Evolutionary conservation across 2,888 invertebrate genomes (phyloP), one percentile per base, ranked within the genome.

Genomic region (Cheilosia variabilis): DNA sequence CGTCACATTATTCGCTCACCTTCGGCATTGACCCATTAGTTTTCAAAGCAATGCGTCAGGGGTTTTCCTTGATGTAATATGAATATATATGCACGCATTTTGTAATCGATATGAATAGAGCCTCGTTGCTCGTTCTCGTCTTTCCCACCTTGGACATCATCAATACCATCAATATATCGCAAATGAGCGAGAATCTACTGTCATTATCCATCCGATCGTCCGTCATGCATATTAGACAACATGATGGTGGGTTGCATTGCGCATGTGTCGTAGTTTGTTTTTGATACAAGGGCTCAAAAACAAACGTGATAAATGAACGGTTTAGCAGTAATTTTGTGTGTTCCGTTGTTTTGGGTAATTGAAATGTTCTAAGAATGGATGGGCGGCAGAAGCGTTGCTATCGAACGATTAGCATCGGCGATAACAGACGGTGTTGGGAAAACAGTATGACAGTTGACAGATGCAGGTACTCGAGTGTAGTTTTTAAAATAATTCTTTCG

Each of bases 181-280:
- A 68, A 80, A 80, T 69, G 69, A 84, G 75, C 65, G 41, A 47
- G 50, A 62, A 84, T 80, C 63, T 45, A 60, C 68, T 69, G 84
- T 69, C 80, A 84, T 84, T 84, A 84, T 75, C 62, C 75, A 47
- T 73, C 73, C 73, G 68, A 27, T 65, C 75, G 79, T 77, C 69
- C 81, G 81, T 84, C 84, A 84, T 84, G 84, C 84, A 80, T 84
- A 84, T 84, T 84, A 84, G 84, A 55, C 65, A 84, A 43, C 63
- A 75, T 80, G 80, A 84, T 84, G 80, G 65, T 65, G 69, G 66
- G 68, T 68, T 73, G 24, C 58, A 24, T 68, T 43, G 63, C 62
- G 57, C 78, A 84, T 84, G 79, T 84, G 75, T 79, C 75, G 75
- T 71, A 57, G 68, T 69, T 69, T 58, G 47, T 83, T 75, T 73